Evolutionary conservation across 1,140 invertebrate genomes (phyloP), one percentile per base, ranked within the genome.

Genomic region (Ceratosolen fusciceps): DNA sequence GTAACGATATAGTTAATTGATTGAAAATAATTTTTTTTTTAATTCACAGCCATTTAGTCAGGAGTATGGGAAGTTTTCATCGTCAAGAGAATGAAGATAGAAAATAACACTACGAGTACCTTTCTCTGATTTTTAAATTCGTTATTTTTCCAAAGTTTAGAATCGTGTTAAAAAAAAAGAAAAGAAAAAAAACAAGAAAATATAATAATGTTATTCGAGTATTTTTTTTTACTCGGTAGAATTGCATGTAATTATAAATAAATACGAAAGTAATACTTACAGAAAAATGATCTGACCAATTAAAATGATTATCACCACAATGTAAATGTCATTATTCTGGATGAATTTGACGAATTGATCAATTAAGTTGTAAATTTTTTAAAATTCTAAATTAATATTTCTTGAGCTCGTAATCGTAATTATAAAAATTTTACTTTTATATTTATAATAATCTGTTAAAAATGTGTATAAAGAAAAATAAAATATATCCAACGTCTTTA

Each of bases 81-180:
- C 73, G 21, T 76, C 79, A 24, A 80, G 68, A 71, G 74, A 80
- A 43, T 80, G 68, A 80, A 72, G 31, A 79, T 9, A 73, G 62
- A 49, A 39, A 52, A 37, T 70, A 24, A 56, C 12, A n/a, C 56
- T 67, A 54, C 68, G 39, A n/a, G n/a, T 74, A 79, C 52, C 26
- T 79, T 70, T 79, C 54, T 72, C 60, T 56, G 54, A 75, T 75
- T 74, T n/a, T 71, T 9, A 71, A 76, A 80, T 80, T 80, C 74
- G 79, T 80, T 80, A 80, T 39, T 39, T 80, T 76, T 80, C 74
- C 62, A 80, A 80, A 80, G 79, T 80, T n/a, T 80, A 80, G n/a
- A n/a, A n/a, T n/a, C n/a, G n/a, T n/a, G n/a, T n/a, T n/a, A n/a
- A n/a, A n/a, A n/a, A 56, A 75, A 75, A 76, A 0, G 56, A 76